Conservation (phyloP, 2,113 vertebrate genomes). For the Calypte anna region DNA sequence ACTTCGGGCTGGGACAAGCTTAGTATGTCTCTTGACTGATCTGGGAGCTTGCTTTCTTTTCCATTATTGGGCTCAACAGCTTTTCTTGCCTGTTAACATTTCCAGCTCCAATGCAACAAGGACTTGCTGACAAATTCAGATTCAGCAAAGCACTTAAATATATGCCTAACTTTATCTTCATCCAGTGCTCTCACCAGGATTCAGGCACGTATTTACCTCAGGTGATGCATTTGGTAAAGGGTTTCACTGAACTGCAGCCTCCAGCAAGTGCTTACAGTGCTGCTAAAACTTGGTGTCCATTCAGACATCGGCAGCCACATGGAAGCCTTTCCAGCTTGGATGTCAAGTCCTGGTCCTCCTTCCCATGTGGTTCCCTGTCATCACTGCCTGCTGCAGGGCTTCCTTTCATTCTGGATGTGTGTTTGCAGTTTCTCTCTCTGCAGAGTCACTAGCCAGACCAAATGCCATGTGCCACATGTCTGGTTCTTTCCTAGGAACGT, state of each 20-base stretch:
- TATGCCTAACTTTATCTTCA: background rate
- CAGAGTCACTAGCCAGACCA: background rate
- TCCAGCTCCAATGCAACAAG: background rate
- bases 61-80: background rate
- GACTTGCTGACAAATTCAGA: background rate
- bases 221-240: background rate
- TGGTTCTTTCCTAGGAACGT: background rate
- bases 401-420: background rate
- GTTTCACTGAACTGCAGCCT: background rate
- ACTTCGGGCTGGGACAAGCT: background rate
- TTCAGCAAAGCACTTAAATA: background rate
- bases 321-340: background rate
- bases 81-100: background rate
- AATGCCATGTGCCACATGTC: background rate
- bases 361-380: background rate
- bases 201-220: background rate
- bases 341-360: background rate
- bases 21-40: background rate
- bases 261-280: background rate
- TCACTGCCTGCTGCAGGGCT: background rate
- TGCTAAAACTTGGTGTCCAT: background rate
- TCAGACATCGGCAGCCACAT: background rate
- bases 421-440: background rate
- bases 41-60: background rate
- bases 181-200: background rate